Evolutionary conservation across 1,140 invertebrate genomes (phyloP), one percentile per base, ranked within the genome.

Genomic region (Drosophila equinoxialis): DNA sequence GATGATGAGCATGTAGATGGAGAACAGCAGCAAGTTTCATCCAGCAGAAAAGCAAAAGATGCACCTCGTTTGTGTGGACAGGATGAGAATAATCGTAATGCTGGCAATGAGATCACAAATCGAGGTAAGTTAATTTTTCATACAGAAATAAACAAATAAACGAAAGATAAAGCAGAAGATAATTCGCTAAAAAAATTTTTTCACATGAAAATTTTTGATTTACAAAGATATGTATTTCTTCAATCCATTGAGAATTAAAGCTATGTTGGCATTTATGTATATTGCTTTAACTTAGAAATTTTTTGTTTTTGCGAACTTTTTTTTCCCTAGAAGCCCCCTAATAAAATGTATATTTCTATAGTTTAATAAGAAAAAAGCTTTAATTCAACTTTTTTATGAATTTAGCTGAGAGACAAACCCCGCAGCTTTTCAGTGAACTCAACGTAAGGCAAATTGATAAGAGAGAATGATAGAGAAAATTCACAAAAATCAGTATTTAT

Each of bases 61-160:
- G 42, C 48, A 14, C 65, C 64, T 37, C 76, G 79, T 59, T 48
- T 62, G 6, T 72, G 78, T 17, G 90, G 90, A 55, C 91, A 92
- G 65, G 91, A 92, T 65, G 91, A 92, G 63, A 92, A 92, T 60
- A 91, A 90, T 73, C 90, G 90, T 1, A 90, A 91, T 83, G 91
- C 86, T 13, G 90, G 90, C 61, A 92, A 92, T 33, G 91, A 92
- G 71, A 90, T 89, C 35, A 92, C 84, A 63, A 92, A 83, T 77
- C 74, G 90, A 65, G 91, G 91, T 92, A 57, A 65, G 79, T 73
- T 11, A 39, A 39, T 39, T 5, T 11, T 39, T 10, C 11, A 39
- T 3, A 10, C 1, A 39, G 3, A 2, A 11, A 39, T 39, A 10
- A 39, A 1, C 30, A 3, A 30, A 30, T 6, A 10, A 39, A 37